A percentile compares a stretch with the other conserved stretches of the same genome.
Conservation (phyloP, 1,140 invertebrate species). For the Monochamus saltuarius region DNA sequence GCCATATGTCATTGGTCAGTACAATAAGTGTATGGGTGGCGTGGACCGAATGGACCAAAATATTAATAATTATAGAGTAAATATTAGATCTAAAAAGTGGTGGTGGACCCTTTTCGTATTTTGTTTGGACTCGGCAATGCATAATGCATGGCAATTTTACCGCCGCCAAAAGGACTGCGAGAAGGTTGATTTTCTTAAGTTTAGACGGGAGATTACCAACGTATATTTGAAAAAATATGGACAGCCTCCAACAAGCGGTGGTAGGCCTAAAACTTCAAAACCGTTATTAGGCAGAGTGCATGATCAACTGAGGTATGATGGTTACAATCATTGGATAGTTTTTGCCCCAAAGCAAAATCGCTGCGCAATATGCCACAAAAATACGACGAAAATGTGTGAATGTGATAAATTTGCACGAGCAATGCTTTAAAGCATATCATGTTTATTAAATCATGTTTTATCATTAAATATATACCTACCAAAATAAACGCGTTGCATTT, state of each 20-base stretch:
- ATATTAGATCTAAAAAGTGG: no score
- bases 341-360: no score
- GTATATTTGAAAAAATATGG: background rate
- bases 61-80: no score
- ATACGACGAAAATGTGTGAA: no score
- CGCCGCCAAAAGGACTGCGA: background rate
- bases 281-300: background rate
- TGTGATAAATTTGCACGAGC: no score
- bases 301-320: no score
- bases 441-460: no score
- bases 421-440: no score
- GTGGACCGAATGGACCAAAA: conserved; percentile 41
- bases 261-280: background rate
- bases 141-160: conserved; percentile 25
- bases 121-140: conserved; percentile 36
- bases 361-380: no score
- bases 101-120: conserved; percentile 37
- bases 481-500: no score
- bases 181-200: conserved; percentile 25
- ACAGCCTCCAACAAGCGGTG: background rate
- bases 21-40: conserved; percentile 47
- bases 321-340: no score
- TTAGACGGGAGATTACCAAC: conserved; percentile 10
- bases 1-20: conserved; percentile 31
- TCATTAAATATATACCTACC: no score